A percentile compares a stretch with the other conserved stretches of the same genome.
Evolutionary conservation across 2,113 vertebrate genomes (phyloP).

Genomic region (Symphodus melops): DNA sequence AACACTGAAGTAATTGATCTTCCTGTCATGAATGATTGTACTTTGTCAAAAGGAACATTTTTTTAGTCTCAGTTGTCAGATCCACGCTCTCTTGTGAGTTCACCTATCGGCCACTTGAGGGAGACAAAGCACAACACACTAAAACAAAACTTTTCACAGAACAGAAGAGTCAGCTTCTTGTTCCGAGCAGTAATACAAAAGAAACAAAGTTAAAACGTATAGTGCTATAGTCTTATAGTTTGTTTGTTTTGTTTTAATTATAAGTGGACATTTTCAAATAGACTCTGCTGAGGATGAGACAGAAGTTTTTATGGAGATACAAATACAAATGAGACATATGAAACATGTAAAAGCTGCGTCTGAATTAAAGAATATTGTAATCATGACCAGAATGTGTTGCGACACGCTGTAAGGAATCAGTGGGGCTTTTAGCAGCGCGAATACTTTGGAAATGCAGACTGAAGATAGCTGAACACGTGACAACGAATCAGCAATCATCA

Average conservation of each 20-base stretch:
- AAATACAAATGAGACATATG: too few species aligned
- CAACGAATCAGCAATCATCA: too few species aligned
- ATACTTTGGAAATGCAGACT: neutral
- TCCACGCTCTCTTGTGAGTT: neutral
- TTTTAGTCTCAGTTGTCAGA: neutral
- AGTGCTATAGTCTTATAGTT: too few species aligned
- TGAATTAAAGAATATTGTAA: neutral
- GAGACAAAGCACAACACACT: conserved; percentile 72
- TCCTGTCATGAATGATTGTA: neutral
- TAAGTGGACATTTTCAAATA: neutral
- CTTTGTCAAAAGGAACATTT: neutral
- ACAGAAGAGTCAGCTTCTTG: too few species aligned
- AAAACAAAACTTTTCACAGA: neutral
- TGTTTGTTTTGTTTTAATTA: neutral
- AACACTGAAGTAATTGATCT: neutral
- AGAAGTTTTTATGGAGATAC: neutral
- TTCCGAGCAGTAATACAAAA: neutral
- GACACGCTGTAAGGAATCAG: too few species aligned
- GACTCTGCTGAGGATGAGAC: neutral
- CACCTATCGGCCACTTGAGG: conserved; percentile 57
- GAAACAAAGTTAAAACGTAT: neutral
- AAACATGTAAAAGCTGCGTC: neutral
- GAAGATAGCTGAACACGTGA: too few species aligned
- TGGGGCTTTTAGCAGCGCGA: neutral
- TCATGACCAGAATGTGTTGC: neutral